Base-by-base conservation (phyloP, 2,888 invertebrate species). In the Tenthredo distinguenda region DNA sequence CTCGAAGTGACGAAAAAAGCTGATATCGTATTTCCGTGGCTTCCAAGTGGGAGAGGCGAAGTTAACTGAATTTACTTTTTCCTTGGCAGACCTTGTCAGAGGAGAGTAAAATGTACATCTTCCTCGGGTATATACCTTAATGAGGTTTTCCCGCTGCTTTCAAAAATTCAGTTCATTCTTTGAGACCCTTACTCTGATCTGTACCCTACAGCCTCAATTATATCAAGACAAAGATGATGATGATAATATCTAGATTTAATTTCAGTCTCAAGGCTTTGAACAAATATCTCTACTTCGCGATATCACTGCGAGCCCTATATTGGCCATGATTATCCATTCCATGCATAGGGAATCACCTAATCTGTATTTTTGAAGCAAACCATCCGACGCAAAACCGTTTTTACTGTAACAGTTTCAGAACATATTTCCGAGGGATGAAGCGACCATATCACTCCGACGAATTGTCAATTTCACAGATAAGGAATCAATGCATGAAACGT, bases 91-190 rank as follows among this genome's bases (percentile, higher is more conserved):
- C 40, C 40, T 43, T n/a, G 72, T 40, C 40, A 26, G 43, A 40
- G 72, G 72, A 74, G 40, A 74, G 50, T 50, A 7, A 40, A 77
- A 62, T 50, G 81, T 65, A 40, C 43, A 83, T 31, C 47, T 58
- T 62, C 12, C 65, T 65, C 2, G 31, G 68, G 40, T 62, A 76
- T 58, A 47, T 47, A 83, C 31, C 37, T 26, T 83, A 71, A 83
- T 83, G 62, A 83, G 83, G 15, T 83, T 83, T 68, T 71, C 68
- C 71, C 68, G 26, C 21, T 47, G 68, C 83, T 83, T 83, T 68
- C 47, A 68, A 83, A 83, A 83, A 83, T 83, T 83, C 65, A 68
- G 21, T 71, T 68, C 43, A 83, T 83, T 83, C 43, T 68, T 21
- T 43, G 9, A 31, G 34, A 37, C 58, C 40, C 62, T 50, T 40